Evolutionary conservation across 2,113 vertebrate genomes (phyloP).

Genomic region (Mobula hypostoma): DNA sequence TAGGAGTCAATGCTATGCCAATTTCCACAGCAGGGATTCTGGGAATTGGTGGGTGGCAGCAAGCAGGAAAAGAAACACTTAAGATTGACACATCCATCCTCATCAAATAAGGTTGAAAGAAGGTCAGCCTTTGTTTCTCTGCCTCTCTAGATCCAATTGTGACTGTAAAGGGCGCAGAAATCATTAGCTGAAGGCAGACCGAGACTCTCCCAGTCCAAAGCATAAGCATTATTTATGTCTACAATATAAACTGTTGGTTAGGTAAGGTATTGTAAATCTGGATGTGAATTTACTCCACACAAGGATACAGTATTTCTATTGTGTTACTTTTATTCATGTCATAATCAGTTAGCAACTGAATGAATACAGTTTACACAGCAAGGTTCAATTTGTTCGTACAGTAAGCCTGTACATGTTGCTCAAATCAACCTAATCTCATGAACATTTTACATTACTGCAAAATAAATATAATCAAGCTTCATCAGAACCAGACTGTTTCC

Average conservation of each 20-base stretch:
- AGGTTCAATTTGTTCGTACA: not conserved
- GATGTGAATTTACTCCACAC: not conserved
- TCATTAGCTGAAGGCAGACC: not conserved
- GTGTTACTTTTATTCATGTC: not conserved
- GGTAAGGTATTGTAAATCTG: not conserved
- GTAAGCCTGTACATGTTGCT: not conserved
- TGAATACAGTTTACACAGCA: not conserved
- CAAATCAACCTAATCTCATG: not conserved
- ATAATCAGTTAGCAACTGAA: not conserved
- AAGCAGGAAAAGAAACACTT: not conserved
- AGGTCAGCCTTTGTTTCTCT: not conserved
- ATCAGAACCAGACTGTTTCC: not conserved
- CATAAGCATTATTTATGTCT: not conserved
- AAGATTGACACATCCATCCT: not conserved
- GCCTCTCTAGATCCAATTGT: not conserved
- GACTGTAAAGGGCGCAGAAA: not conserved
- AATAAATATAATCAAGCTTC: not conserved
- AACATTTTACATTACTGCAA: not conserved
- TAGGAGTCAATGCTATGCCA: too few relatives aligned
- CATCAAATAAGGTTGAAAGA: not conserved
- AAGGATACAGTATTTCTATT: not conserved
- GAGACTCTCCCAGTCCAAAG: not conserved
- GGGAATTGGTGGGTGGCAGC: too few relatives aligned
- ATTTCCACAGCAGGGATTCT: too few relatives aligned
- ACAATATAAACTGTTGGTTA: not conserved